Evolutionary conservation across 2,797 vertebrate genomes (phyloP).

Genomic region (Pseudocheirus occidentalis): DNA sequence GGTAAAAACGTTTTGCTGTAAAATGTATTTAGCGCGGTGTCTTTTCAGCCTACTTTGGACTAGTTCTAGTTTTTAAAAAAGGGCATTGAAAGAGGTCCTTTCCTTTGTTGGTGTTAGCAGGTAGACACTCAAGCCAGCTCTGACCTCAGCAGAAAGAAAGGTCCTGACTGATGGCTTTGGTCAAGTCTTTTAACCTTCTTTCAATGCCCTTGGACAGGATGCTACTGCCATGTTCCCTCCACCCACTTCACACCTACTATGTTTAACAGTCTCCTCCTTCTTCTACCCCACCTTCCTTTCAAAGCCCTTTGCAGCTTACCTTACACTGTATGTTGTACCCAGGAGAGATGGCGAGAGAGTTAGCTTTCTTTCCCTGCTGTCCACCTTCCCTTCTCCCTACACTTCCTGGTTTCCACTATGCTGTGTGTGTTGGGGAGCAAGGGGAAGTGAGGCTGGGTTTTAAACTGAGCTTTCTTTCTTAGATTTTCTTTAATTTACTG

Average conservation of each 20-base stretch:
- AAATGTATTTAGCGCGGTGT: constrained; percentile 62
- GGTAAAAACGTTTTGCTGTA: constrained; percentile 73
- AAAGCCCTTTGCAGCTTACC: background rate
- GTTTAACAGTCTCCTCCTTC: background rate
- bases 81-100: constrained; percentile 77
- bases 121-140: constrained; percentile 78
- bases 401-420: constrained; percentile 23
- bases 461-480: background rate
- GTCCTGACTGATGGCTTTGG: constrained; percentile 73
- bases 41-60: constrained; percentile 71
- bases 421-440: background rate
- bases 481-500: background rate
- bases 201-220: constrained; percentile 58
- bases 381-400: background rate
- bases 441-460: background rate
- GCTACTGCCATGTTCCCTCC: constrained; percentile 66
- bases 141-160: constrained; percentile 73
- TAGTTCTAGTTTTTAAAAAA: constrained; percentile 62
- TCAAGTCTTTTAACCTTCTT: constrained; percentile 75
- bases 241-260: constrained; percentile 76
- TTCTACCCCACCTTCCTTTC: constrained; percentile 7
- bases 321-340: background rate
- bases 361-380: constrained; percentile 6
- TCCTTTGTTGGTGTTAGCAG: constrained; percentile 80
- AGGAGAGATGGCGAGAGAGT: background rate